Conservation (phyloP, 2,888 invertebrate genomes). For the Drosophila putrida region DNA sequence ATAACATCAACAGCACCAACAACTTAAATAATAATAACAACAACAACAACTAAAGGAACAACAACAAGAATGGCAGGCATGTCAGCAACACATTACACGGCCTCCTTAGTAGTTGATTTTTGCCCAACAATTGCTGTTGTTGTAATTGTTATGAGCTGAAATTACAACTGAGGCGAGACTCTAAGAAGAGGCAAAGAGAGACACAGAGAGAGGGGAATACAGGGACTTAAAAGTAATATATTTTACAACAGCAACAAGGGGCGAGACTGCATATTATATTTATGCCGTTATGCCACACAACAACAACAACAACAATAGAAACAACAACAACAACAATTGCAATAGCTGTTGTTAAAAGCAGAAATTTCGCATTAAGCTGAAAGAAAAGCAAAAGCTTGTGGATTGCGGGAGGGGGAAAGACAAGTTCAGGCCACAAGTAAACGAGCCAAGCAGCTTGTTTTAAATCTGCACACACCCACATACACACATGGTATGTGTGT, state of each 20-base stretch:
- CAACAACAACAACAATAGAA: conserved; percentile 23
- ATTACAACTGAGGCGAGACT: conserved; percentile 54
- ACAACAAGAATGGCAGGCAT: conserved; percentile 49
- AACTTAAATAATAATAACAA: conserved; percentile 17
- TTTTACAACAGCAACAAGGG: conserved; percentile 68
- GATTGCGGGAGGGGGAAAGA: conserved; percentile 26
- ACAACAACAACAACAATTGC: conserved; percentile 53
- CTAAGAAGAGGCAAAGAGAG: background rate
- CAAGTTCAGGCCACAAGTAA: conserved; percentile 76
- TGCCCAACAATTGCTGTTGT: conserved; percentile 64
- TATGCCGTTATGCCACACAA: conserved; percentile 62
- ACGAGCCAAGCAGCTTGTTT: conserved; percentile 75
- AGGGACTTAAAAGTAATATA: conserved; percentile 73
- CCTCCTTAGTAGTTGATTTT: conserved; percentile 63
- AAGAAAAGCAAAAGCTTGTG: conserved; percentile 67
- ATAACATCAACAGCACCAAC: conserved; percentile 42
- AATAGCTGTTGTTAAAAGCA: conserved; percentile 75
- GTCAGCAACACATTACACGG: conserved; percentile 74
- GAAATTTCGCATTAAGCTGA: conserved; percentile 76
- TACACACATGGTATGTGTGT: conserved; percentile 18
- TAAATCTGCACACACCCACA: conserved; percentile 40
- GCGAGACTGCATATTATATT: conserved; percentile 80
- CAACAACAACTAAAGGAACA: conserved; percentile 2
- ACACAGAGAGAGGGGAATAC: background rate
- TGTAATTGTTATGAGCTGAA: conserved; percentile 79